Percentiles rank a stretch among this genome's conserved stretches.
Evolutionary conservation across 92 coral and sea anemone species (phyloP).

Genomic region (Actinostola sp.): DNA sequence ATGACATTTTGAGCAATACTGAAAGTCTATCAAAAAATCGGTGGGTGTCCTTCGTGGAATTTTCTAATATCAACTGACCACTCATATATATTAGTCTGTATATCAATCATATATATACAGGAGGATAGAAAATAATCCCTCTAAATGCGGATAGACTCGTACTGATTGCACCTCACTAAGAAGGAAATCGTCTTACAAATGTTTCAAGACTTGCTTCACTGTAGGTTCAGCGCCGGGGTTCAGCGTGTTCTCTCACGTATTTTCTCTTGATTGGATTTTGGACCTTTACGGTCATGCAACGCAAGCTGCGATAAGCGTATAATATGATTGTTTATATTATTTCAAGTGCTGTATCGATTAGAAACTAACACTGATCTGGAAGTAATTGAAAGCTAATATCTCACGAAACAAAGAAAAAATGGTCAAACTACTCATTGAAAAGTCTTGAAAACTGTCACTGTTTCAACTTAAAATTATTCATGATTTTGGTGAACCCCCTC

Average conservation of each 20-base stretch:
- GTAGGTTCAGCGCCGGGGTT: background rate
- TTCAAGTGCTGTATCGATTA: background rate
- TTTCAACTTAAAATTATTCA: background rate
- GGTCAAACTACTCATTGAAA: too few species aligned
- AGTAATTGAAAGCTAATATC: background rate
- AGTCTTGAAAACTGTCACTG: background rate
- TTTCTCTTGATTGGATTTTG: constrained; percentile 6
- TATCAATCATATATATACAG: background rate
- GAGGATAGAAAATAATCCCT: constrained; percentile 4
- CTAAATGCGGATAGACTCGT: background rate
- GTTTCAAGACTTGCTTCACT: background rate
- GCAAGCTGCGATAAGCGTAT: background rate
- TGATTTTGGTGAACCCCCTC: too few species aligned
- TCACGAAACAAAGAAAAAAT: too few species aligned
- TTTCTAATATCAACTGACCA: constrained; percentile 6
- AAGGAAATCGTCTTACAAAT: constrained; percentile 7
- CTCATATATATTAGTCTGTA: background rate
- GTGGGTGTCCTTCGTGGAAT: constrained; percentile 17
- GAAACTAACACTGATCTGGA: background rate
- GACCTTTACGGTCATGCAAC: constrained; percentile 4
- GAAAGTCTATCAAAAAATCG: background rate
- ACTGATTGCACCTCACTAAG: constrained; percentile 1
- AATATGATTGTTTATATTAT: background rate
- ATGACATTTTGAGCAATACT: background rate
- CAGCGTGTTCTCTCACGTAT: background rate